These are phyloP conservation scores for Tetragonula carbonaria DNA, from an alignment of 2,888 invertebrate species.

Conservation along the genomic window DNA sequence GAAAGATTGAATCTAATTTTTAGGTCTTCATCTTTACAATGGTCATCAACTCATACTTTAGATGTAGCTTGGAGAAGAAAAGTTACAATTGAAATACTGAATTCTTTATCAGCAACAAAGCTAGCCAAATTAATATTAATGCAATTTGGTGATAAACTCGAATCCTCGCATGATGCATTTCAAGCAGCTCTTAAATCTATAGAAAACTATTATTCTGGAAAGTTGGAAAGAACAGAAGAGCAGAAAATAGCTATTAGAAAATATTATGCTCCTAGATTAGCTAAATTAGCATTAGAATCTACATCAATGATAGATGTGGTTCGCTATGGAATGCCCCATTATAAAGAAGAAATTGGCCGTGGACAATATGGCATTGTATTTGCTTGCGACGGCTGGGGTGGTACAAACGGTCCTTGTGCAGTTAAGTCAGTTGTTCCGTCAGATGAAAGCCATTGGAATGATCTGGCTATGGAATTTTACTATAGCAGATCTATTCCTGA, in stretches of 20 bases:
- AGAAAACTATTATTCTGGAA: slow-evolving; percentile 89
- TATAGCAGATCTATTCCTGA: slow-evolving; percentile 94
- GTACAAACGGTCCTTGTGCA: slow-evolving; percentile 90
- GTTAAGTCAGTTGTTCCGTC: slow-evolving; percentile 95
- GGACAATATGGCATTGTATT: slow-evolving; percentile 97
- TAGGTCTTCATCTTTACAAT: slow-evolving; percentile 86
- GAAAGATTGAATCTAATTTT: slow-evolving; percentile 89
- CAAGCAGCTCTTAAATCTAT: slow-evolving; percentile 89
- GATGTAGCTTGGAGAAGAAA: slow-evolving; percentile 89
- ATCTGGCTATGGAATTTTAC: slow-evolving; percentile 95
- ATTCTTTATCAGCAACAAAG: slow-evolving; percentile 89
- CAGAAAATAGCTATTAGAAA: slow-evolving; percentile 91
- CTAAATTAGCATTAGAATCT: slow-evolving; percentile 92
- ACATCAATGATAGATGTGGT: slow-evolving; percentile 92
- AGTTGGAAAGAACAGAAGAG: slow-evolving; percentile 92
- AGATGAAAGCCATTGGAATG: slow-evolving; percentile 95
- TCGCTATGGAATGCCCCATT: slow-evolving; percentile 89
- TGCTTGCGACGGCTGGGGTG: slow-evolving; percentile 90
- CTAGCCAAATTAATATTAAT: slow-evolving; percentile 90
- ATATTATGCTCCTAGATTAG: slow-evolving; percentile 91
- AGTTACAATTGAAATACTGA: slow-evolving; percentile 89
- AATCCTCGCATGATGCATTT: slow-evolving; percentile 91
- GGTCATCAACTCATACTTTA: slow-evolving; percentile 85
- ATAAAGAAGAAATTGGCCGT: slow-evolving; percentile 89
- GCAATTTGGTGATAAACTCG: slow-evolving; percentile 91